Percentiles rank a stretch among this genome's conserved stretches.
phyloP scores from a whole-genome alignment of 2,888 invertebrate species.

The Lathronympha strigana region DNA sequence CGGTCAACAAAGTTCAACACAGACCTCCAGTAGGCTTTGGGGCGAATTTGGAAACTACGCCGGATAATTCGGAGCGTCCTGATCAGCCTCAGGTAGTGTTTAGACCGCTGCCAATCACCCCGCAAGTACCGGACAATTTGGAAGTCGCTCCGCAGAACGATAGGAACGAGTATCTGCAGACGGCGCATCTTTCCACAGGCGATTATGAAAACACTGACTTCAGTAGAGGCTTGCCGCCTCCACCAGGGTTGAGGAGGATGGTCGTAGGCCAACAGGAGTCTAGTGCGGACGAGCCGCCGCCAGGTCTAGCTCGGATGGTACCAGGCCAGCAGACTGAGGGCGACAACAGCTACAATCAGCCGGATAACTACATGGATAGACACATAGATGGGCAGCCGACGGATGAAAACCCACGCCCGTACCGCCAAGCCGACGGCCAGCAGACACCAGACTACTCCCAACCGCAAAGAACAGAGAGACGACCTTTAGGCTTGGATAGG shows the following conservation, averaged over 20 bases:
- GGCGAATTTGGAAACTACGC: constrained; percentile 86
- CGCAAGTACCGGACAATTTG: constrained; percentile 79
- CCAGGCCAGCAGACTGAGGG: constrained; percentile 79
- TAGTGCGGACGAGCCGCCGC: constrained; percentile 79
- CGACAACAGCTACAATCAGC: constrained; percentile 65
- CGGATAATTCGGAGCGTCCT: constrained; percentile 88
- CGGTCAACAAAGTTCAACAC: constrained; percentile 67
- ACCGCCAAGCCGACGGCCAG: constrained; percentile 76
- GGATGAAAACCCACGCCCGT: constrained; percentile 65
- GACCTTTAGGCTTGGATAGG: constrained; percentile 83
- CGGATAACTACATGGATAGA: constrained; percentile 73
- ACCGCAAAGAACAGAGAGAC: constrained; percentile 62
- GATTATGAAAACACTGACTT: constrained; percentile 79
- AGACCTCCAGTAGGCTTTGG: constrained; percentile 72
- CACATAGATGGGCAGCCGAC: constrained; percentile 75
- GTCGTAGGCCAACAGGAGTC: constrained; percentile 87
- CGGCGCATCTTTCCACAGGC: constrained; percentile 87
- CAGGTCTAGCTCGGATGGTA: constrained; percentile 80
- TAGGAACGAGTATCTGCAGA: constrained; percentile 90
- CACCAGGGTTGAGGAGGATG: constrained; percentile 86
- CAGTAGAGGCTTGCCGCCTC: constrained; percentile 80
- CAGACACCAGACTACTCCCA: constrained; percentile 69
- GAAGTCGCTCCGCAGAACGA: constrained; percentile 88
- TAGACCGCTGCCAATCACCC: constrained; percentile 57
- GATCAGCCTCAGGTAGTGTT: constrained; percentile 74